Base-by-base conservation (phyloP, 2,113 vertebrate species). In the Petromus typicus region DNA sequence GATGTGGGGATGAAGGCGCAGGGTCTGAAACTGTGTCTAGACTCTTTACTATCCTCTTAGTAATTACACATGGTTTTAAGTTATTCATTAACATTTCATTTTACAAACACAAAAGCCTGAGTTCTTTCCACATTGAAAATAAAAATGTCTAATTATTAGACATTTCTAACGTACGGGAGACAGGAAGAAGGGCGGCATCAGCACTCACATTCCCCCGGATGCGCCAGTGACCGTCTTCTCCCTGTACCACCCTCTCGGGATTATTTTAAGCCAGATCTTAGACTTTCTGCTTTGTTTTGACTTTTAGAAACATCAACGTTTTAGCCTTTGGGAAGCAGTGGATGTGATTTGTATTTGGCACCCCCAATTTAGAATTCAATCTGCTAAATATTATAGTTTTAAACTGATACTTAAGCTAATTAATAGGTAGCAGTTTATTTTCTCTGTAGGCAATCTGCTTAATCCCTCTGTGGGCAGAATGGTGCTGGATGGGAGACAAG, bases 151-250 rank as follows among this genome's bases (percentile, higher is more conserved):
- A 54, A 37, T 83, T 12, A 30, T 3, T 0, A 43, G 27, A 20
- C 34, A 23, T 51, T 56, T 73, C 69, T 54, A 30, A 64, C 7
- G 11, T 0, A 7, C 0, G 1, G 54, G 11, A 9, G 61, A 3
- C 10, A 8, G 25, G 9, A n/a, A 59, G 16, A 67, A 67, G 2
- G 23, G 7, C 6, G 5, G 27, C 5, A 1, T 0, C 23, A 14
- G 0, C 0, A n/a, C 2, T n/a, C 12, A 0, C 2, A 1, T 1
- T 9, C 32, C 6, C 20, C 54, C 40, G 9, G 45, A 13, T 14
- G 30, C 48, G 1, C 0, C 0, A 1, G 8, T 0, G 14, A 1
- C 3, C 1, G 23, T 9, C 32, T 5, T 12, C 30, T 2, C 17
- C 8, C 0, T 2, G 4, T 34, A 22, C 4, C 2, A 1, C 13